Evolutionary conservation across 2,888 invertebrate species (phyloP).

Genomic region (Diaprepes abbreviatus): DNA sequence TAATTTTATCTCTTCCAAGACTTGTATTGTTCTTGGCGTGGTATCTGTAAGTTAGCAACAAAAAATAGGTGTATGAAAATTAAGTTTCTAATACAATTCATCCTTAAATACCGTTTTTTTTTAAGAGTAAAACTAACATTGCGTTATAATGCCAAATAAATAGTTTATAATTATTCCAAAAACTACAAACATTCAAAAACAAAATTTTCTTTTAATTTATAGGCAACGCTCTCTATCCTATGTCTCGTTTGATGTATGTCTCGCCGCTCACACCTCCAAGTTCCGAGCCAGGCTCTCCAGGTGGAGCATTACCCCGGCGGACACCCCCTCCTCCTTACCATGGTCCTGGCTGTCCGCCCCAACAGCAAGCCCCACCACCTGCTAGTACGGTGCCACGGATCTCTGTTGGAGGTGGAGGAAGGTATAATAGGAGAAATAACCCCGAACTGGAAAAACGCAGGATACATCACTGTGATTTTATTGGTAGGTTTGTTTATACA

Average conservation of each 20-base stretch:
- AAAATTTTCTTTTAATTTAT: too few species aligned
- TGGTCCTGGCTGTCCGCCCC: conserved; percentile 68
- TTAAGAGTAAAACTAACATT: too few species aligned
- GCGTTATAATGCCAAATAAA: too few species aligned
- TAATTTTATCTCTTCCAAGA: too few species aligned
- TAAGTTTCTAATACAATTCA: too few species aligned
- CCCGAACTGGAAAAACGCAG: conserved; percentile 96
- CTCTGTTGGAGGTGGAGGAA: conserved; percentile 70
- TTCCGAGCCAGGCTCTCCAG: conserved; percentile 89
- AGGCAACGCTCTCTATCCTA: conserved; percentile 69
- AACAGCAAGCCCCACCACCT: conserved; percentile 56
- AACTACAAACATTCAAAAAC: too few species aligned
- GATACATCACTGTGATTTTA: conserved; percentile 96
- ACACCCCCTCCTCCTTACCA: conserved; percentile 86
- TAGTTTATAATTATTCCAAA: too few species aligned
- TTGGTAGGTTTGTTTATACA: too few species aligned
- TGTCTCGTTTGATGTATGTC: conserved; percentile 80
- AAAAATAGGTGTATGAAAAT: too few species aligned
- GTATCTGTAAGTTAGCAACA: too few species aligned
- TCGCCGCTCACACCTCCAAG: conserved; percentile 90
- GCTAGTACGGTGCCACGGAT: conserved; percentile 56
- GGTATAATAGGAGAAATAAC: conserved; percentile 94
- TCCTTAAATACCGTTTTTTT: too few species aligned
- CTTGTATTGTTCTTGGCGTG: too few species aligned
- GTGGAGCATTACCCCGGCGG: conserved; percentile 78